Evolutionary conservation across 2,797 vertebrate genomes (phyloP), one percentile per base, ranked within the genome.

Genomic region (Sebastes baramenuke): DNA sequence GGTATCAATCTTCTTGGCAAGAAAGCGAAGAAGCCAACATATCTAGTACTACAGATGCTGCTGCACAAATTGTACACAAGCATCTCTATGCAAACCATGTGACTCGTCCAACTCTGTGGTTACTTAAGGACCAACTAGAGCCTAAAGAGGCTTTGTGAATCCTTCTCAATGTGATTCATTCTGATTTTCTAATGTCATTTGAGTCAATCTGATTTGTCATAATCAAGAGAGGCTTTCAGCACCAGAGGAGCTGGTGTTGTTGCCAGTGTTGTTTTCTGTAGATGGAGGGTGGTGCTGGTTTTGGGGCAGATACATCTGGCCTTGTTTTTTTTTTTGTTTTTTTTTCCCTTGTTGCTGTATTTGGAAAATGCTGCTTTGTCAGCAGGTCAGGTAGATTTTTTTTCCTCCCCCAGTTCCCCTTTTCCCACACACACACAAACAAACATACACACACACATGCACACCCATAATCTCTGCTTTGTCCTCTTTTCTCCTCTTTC

Each of bases 341-440:
- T 78, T 46, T 61, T 83, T 36, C 22, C 67, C 52, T 83, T 73
- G 76, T 84, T 88, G 86, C 77, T 77, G 75, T 90, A 81, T 90
- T 89, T 89, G 70, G 73, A 83, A 90, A 92, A 89, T 85, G 83
- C 87, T 94, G 91, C 92, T 90, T 93, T 88, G 90, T 95, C 93
- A 93, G 93, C 93, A 92, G 89, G 87, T 94, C 91, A 94, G 92
- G 90, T 94, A 80, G 82, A 82, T 73, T 75, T 87, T 82, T 62
- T 73, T 77, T 59, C 65, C 60, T 75, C 67, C 79, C 80, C 80
- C 66, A 65, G 24, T 70, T 75, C 52, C 82, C 75, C 56, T 72
- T 80, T 82, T 77, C 68, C 54, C 78, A 87, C 84, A 89, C 81
- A 89, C 81, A 36, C 78, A 84, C 83, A 88, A 83, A 84, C 76